These are phyloP conservation scores for Miichthys miiuy DNA, from an alignment of 2,797 vertebrate species.

Conservation along the genomic window DNA sequence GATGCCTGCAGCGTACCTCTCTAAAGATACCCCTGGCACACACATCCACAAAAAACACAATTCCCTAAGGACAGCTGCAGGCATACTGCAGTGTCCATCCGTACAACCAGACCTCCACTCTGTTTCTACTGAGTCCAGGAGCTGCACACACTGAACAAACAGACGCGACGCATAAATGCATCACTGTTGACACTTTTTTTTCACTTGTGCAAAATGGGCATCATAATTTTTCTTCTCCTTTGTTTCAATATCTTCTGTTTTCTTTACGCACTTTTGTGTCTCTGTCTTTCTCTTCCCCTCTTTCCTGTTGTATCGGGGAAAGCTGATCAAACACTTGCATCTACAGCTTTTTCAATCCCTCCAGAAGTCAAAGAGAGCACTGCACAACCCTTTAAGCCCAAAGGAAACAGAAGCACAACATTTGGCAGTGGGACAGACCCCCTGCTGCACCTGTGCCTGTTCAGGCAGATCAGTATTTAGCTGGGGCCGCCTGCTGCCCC, in stretches of 20 bases:
- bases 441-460: conserved; percentile 81
- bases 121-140: conserved; percentile 19
- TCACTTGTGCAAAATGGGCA: conserved; percentile 32
- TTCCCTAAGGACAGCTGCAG: conserved; percentile 70
- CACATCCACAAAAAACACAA: conserved; percentile 65
- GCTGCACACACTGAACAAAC: conserved; percentile 33
- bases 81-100: conserved; percentile 62
- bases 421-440: conserved; percentile 79
- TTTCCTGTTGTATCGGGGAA: conserved; percentile 52
- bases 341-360: conserved; percentile 68
- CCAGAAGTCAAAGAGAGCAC: conserved; percentile 59
- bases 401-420: conserved; percentile 72
- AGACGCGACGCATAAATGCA: not conserved
- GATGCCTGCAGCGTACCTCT: conserved; percentile 62
- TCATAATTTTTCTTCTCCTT: conserved; percentile 22
- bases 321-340: conserved; percentile 77
- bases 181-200: conserved; percentile 31
- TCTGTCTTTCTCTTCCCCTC: not conserved
- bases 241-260: conserved; percentile 47
- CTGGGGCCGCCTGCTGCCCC: conserved; percentile 71
- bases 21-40: conserved; percentile 77
- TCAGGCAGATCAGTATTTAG: conserved; percentile 84
- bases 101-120: conserved; percentile 46
- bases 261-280: conserved; percentile 39
- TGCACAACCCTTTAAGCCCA: conserved; percentile 66